Base-by-base conservation (phyloP, 92 coral and sea anemone species). In the Parazoanthus atlanticus region DNA sequence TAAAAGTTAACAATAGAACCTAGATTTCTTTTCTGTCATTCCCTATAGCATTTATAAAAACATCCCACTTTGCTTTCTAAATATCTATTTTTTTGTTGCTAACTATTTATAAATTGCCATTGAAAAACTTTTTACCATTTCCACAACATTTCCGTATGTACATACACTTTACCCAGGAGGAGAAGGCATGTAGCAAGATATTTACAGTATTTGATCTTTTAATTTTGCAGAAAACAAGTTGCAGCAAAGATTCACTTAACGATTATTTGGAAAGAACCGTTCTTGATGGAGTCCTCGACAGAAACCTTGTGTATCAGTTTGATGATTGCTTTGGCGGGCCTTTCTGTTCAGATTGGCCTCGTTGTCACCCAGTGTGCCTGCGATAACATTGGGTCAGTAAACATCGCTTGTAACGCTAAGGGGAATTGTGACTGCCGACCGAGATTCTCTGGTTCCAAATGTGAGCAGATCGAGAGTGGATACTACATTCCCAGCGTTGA, bases 351-450 rank as follows among this genome's bases (percentile, higher is more conserved):
- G 85, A 81, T 93, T 43, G 90, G 94, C 32, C 78, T 80, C 41
- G 94, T 93, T 82, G 94, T 96, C 64, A 52, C 91, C 46, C 91
- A 92, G 29, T 97, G 99, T 66, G 88, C 58, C 86, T 97, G 99
- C 73, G 90, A 93, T 74, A 73, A 70, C 33, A 93, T 92, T 56
- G 99, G 99, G 13, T 93, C 98, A 78, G 79, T 93, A 28, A 94
- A 91, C 78, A 89, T 76, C 74, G 66, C 94, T 21, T 97, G 99
- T 91, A 90, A 91, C 38, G 75, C 89, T 17, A 85, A 88, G 58
- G 99, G 99, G 21, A 86, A 79, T 28, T 97, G 99, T 65, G 91
- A 69, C 90, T 97, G 99, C 82, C 93, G 96, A 1, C 93, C 94
- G 66, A 91, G 81, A 78, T 97, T 97, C 88, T 90, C 88, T 26